A percentile compares a stretch with the other conserved stretches of the same genome.
Conservation (phyloP, 2,797 vertebrate genomes). For the Melanotaenia pygmaea region DNA sequence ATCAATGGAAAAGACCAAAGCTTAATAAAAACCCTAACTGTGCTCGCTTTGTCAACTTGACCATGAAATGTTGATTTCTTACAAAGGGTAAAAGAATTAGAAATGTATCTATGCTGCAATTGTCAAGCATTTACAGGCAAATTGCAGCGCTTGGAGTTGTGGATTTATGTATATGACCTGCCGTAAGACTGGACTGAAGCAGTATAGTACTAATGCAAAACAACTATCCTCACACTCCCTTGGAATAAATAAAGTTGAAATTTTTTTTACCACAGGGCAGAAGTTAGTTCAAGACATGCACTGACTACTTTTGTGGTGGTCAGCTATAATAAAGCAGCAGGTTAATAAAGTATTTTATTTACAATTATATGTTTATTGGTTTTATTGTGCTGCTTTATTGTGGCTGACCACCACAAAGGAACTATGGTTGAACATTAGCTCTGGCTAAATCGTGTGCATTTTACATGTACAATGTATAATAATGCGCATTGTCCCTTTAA, state of each 20-base stretch:
- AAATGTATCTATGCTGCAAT: not conserved
- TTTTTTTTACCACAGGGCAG: constrained; percentile 13
- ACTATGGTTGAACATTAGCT: no score
- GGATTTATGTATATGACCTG: not conserved
- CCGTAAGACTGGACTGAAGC: not conserved
- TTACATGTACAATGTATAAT: no score
- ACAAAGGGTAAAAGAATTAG: not conserved
- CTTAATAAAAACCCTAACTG: not conserved
- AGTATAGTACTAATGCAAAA: no score
- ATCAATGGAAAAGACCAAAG: not conserved
- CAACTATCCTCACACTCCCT: not conserved
- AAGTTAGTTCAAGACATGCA: not conserved
- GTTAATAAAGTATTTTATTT: no score
- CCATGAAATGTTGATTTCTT: not conserved
- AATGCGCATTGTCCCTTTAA: no score
- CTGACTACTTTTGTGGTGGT: no score
- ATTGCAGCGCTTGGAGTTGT: not conserved
- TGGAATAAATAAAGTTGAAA: not conserved
- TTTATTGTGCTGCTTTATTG: no score
- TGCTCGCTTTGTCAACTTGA: not conserved
- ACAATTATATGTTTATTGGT: no score
- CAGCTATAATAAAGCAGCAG: no score
- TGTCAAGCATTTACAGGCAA: no score
- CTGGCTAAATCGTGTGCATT: no score
- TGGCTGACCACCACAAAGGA: no score